Percentiles rank a stretch among this genome's conserved stretches.
These are phyloP conservation scores for Macquaria ambigua DNA, from an alignment of 2,113 vertebrate genomes.

Conservation along the genomic window DNA sequence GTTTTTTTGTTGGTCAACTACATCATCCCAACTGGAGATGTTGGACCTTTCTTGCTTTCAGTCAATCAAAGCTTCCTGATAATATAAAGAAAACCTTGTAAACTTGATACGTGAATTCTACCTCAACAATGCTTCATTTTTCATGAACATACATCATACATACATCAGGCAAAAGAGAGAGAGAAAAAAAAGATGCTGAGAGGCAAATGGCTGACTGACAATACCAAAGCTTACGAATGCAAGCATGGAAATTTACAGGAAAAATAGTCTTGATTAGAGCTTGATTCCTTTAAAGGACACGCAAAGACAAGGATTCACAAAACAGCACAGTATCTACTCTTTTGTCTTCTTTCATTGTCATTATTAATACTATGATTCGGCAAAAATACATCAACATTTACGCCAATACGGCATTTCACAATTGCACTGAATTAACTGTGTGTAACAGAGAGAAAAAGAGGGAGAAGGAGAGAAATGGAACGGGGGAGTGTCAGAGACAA, in stretches of 20 bases:
- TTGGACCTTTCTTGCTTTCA: background rate
- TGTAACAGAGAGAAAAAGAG: background rate
- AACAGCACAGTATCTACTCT: background rate
- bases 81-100: background rate
- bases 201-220: background rate
- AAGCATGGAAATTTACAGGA: background rate
- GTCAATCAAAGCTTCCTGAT: background rate
- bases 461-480: slow-evolving; percentile 38
- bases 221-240: background rate
- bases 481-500: slow-evolving; percentile 54
- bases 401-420: slow-evolving; percentile 42
- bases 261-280: background rate
- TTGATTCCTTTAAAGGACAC: slow-evolving; percentile 1
- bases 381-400: slow-evolving; percentile 35
- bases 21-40: background rate
- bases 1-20: background rate
- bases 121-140: background rate
- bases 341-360: slow-evolving; percentile 37
- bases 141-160: background rate
- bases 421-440: slow-evolving; percentile 28
- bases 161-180: background rate
- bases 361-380: slow-evolving; percentile 24
- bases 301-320: background rate
- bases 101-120: background rate
- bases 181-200: no score